These are phyloP conservation scores for Leptopilina clavipes DNA, from an alignment of 1,140 invertebrate genomes.

Conservation along the genomic window DNA sequence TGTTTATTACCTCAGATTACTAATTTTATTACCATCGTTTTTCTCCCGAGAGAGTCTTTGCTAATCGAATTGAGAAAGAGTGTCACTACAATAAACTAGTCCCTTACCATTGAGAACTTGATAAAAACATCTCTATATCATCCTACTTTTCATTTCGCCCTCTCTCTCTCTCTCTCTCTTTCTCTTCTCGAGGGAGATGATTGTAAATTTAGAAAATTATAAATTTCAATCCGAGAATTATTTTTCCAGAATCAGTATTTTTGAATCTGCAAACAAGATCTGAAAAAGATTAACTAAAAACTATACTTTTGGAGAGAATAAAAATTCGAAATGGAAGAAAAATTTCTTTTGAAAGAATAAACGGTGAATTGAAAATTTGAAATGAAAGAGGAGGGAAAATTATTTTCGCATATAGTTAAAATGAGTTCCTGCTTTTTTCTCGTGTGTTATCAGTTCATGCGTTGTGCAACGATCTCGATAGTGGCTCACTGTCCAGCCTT, in stretches of 20 bases:
- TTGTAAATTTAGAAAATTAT: too few relatives aligned
- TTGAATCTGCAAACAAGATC: too few relatives aligned
- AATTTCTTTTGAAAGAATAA: too few relatives aligned
- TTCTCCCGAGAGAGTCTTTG: neutral
- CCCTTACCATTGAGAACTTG: neutral
- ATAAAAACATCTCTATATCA: neutral
- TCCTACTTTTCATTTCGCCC: too few relatives aligned
- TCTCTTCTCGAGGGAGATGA: too few relatives aligned
- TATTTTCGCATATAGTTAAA: neutral
- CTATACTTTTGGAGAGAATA: too few relatives aligned
- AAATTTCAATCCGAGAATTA: too few relatives aligned
- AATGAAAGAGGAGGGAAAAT: neutral
- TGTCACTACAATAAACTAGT: neutral
- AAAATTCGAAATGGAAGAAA: too few relatives aligned
- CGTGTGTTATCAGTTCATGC: slow-evolving; percentile 49
- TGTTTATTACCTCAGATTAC: slow-evolving; percentile 33
- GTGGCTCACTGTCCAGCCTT: slow-evolving; percentile 50
- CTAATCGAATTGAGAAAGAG: neutral
- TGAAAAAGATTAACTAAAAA: too few relatives aligned
- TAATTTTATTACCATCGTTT: slow-evolving; percentile 25
- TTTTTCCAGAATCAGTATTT: too few relatives aligned
- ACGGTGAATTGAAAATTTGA: too few relatives aligned
- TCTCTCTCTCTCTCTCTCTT: neutral
- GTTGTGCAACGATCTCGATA: slow-evolving; percentile 67
- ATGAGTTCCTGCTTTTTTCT: slow-evolving; percentile 40